Evolutionary conservation across 2,113 vertebrate species (phyloP), one percentile per base, ranked within the genome.

Genomic region (Gadus macrocephalus): DNA sequence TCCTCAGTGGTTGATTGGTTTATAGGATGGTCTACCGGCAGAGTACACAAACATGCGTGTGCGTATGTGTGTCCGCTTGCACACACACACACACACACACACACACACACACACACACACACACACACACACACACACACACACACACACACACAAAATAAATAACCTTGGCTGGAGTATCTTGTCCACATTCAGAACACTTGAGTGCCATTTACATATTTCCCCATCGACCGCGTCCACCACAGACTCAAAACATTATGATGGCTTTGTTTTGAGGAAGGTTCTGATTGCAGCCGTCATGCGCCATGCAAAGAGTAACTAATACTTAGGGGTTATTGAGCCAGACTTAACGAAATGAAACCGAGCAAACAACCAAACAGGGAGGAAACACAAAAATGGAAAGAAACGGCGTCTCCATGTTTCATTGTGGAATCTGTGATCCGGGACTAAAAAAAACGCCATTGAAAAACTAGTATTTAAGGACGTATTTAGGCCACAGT

Each of bases 401-500:
- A 69, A 17, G 71, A 35, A 15, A 63, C 55, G 42, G 9, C 42
- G 42, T 49, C 42, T 49, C 2, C 42, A 49, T 49, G 42, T 49
- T 49, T 49, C 42, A 12, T 49, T 49, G 42, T 49, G 42, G 42
- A 49, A 9, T 49, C 11, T 49, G 68, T 42, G 15, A 85, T 79
- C 62, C 66, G 68, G 15, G 77, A 53, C 75, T 78, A 25, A 25
- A 25, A 81, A 78, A 85, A 89, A 85, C 75, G 81, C 75, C 78
- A 76, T 73, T 68, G 64, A 65, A 76, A 42, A 80, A 82, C 71
- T 83, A 75, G 86, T 78, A 76, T 86, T 85, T 74, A 81, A 81
- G 74, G 87, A 88, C 87, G 80, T 86, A 87, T 90, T 89, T 86
- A 87, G 89, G 89, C 77, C 86, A 89, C 81, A 69, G 5, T 81